Conservation (phyloP, 92 coral and sea anemone species). For the Porites lobata region DNA sequence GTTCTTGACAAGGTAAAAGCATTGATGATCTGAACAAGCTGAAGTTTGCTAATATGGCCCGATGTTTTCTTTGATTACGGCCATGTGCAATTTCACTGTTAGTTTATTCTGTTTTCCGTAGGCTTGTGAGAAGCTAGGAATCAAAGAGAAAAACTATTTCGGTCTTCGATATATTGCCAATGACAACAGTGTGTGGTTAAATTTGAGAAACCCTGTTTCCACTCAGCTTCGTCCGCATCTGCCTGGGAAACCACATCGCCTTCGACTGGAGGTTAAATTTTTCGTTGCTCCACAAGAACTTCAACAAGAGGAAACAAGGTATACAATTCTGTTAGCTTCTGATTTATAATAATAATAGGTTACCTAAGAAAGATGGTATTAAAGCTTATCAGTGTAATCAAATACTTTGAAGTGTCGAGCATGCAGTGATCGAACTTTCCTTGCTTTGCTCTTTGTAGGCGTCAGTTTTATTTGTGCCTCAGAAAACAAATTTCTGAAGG, state of each 20-base stretch:
- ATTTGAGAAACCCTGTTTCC: constrained; percentile 93
- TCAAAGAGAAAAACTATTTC: constrained; percentile 95
- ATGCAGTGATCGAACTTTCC: not conserved
- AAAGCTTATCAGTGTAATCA: not conserved
- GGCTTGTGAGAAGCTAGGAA: constrained; percentile 93
- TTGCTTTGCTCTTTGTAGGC: constrained; percentile 65
- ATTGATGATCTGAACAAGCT: constrained; percentile 5
- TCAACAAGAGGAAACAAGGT: constrained; percentile 99
- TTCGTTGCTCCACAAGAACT: constrained; percentile 98
- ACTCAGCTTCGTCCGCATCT: constrained; percentile 98
- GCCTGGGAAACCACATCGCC: constrained; percentile 98
- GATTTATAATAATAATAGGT: not conserved
- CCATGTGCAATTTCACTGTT: constrained; percentile 16
- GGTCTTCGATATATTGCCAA: constrained; percentile 88
- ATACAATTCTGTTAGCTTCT: not conserved
- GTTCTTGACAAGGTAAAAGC: constrained; percentile 92
- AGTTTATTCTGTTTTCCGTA: constrained; percentile 30
- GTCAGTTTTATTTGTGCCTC: constrained; percentile 92
- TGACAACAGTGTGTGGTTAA: constrained; percentile 94
- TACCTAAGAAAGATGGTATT: too few species aligned
- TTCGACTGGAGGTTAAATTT: constrained; percentile 97
- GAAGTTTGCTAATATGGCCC: constrained; percentile 27
- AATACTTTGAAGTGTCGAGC: not conserved
- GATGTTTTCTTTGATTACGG: constrained; percentile 23
- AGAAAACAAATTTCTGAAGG: constrained; percentile 86